Conservation (phyloP, 1,140 invertebrate species). For the Cotesia vestalis region DNA sequence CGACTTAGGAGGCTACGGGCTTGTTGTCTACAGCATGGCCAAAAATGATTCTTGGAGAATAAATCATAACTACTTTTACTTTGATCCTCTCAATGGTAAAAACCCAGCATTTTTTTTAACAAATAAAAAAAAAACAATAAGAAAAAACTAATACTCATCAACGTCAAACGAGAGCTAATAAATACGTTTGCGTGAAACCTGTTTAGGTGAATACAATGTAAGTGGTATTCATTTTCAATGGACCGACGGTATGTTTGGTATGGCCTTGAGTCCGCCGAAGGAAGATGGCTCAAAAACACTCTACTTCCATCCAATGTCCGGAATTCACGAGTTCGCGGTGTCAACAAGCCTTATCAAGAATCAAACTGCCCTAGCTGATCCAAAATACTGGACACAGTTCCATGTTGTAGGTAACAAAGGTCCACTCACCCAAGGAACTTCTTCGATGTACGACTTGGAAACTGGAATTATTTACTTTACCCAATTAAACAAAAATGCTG, state of each 20-base stretch:
- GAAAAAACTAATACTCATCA: conserved; percentile 14
- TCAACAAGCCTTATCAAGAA: conserved; percentile 76
- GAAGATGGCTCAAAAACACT: conserved; percentile 71
- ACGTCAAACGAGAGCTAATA: conserved; percentile 6
- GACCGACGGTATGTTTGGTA: conserved; percentile 78
- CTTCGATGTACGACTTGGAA: conserved; percentile 69
- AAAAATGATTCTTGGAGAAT: conserved; percentile 80
- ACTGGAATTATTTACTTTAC: conserved; percentile 73
- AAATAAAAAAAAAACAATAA: background rate
- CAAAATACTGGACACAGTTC: conserved; percentile 52
- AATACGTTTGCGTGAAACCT: conserved; percentile 12
- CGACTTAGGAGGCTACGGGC: conserved; percentile 76
- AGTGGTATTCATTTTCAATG: conserved; percentile 80
- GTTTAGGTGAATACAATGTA: conserved; percentile 72
- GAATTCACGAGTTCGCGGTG: conserved; percentile 79
- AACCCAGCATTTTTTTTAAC: conserved; percentile 5
- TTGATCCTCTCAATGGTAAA: conserved; percentile 76
- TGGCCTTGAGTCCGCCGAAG: conserved; percentile 71
- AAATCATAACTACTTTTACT: conserved; percentile 82
- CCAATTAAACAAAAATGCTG: conserved; percentile 72
- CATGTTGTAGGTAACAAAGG: conserved; percentile 71
- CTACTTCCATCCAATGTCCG: conserved; percentile 80
- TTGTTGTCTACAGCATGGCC: conserved; percentile 79
- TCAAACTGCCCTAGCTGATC: conserved; percentile 67
- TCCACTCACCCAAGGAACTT: conserved; percentile 65